A percentile compares a stretch with the other conserved stretches of the same genome.
These are phyloP conservation scores for Trachelus troglodyta DNA, from an alignment of 2,888 invertebrate species.

Conservation along the genomic window DNA sequence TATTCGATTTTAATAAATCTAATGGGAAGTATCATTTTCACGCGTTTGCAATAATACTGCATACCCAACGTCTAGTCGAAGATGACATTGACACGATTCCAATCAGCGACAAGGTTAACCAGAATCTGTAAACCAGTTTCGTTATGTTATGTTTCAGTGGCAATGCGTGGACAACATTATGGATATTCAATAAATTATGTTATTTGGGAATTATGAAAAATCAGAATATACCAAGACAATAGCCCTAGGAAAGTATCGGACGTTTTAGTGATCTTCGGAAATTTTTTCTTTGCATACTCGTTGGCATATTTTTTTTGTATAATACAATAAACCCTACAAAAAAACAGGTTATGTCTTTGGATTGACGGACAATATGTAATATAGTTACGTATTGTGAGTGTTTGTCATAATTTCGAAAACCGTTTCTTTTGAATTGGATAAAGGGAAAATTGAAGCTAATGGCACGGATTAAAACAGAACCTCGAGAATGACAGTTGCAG, in stretches of 20 bases:
- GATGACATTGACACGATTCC: constrained; percentile 45
- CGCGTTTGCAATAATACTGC: background rate
- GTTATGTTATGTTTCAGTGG: background rate
- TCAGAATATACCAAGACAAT: background rate
- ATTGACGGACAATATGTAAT: background rate
- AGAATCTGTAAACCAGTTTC: constrained; percentile 42
- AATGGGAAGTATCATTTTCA: background rate
- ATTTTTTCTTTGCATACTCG: background rate
- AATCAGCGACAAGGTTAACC: constrained; percentile 42
- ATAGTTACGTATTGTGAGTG: background rate
- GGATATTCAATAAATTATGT: background rate
- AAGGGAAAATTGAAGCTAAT: background rate
- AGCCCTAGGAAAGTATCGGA: background rate
- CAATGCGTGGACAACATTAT: background rate
- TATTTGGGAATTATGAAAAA: background rate
- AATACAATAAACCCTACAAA: background rate
- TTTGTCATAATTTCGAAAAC: background rate
- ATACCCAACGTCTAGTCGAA: background rate
- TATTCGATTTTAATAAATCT: background rate
- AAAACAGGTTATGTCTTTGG: background rate
- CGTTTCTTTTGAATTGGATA: background rate
- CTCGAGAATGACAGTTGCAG: background rate
- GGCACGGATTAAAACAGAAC: background rate
- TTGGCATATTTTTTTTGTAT: background rate
- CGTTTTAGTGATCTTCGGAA: background rate